Evolutionary conservation across 2,797 vertebrate genomes (phyloP).

Genomic region (Scarus forsteni): DNA sequence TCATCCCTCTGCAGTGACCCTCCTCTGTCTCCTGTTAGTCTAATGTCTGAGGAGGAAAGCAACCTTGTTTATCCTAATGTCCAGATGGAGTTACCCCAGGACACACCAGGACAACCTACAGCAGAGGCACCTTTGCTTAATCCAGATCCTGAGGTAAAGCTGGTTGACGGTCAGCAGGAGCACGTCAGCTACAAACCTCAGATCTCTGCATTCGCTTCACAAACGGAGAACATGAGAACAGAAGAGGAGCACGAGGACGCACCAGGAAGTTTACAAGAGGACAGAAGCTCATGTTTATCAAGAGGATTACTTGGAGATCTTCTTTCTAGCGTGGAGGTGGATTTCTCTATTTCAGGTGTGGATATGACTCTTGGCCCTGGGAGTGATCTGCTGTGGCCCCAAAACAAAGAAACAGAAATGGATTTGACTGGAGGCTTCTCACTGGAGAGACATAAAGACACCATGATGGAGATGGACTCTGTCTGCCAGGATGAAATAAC

Average conservation of each 20-base stretch:
- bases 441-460: slow-evolving; percentile 2
- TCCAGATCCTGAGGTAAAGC: neutral
- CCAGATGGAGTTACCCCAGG: slow-evolving; percentile 15
- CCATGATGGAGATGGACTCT: slow-evolving; percentile 11
- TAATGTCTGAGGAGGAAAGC: slow-evolving; percentile 66
- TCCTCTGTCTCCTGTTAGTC: slow-evolving; percentile 80
- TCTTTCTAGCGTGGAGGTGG: slow-evolving; percentile 49
- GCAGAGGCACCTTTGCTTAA: neutral
- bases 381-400: slow-evolving; percentile 29
- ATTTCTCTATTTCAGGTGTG: slow-evolving; percentile 29
- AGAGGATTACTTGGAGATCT: slow-evolving; percentile 55
- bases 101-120: neutral
- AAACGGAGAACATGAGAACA: slow-evolving; percentile 33
- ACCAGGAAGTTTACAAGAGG: slow-evolving; percentile 30
- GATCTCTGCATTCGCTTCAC: accelerated
- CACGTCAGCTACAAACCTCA: slow-evolving; percentile 87
- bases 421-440: slow-evolving; percentile 15
- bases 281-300: slow-evolving; percentile 11
- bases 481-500: slow-evolving; percentile 61
- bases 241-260: slow-evolving; percentile 53
- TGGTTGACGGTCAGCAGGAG: slow-evolving; percentile 15
- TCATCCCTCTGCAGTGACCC: slow-evolving; percentile 78
- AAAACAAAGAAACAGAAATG: slow-evolving; percentile 18
- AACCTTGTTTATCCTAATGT: slow-evolving; percentile 61
- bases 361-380: slow-evolving; percentile 19